Base-by-base conservation (phyloP, 2,797 vertebrate genomes). In the Malurus splendens region DNA sequence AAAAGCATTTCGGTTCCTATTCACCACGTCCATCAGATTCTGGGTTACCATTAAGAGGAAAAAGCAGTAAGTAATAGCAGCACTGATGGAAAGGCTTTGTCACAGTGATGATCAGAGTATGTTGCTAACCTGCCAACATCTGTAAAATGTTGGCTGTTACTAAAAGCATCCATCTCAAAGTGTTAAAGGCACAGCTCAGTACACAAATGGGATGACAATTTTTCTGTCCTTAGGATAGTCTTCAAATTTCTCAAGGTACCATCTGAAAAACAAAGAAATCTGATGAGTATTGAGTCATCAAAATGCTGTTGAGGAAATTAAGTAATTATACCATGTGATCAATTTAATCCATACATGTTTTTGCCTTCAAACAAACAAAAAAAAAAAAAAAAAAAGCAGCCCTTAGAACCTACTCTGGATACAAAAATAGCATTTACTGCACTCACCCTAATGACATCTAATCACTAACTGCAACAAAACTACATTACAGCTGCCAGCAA, bases 221-320 rank as follows among this genome's bases (percentile, higher is more conserved):
- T 98, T 99, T 91, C 99, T 98, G 51, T 73, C 93, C 94, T 98
- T 98, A 2, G 99, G 99, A 85, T 99, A 99, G 91, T 99, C 97
- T 96, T 99, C 98, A 95, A 99, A 99, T 95, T 99, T 99, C 38
- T 96, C 82, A 42, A 97, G 97, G 91, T 99, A 99, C 99, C 99
- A 99, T 92, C 99, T 99, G 96, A 77, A 97, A 95, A 92, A 90
- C 72, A 93, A 93, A 68, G 9, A 56, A 83, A 88, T 24, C 11
- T 60, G 11, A 51, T 78, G 12, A 67, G 22, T 14, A 89, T 15
- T 9, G 9, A 68, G 18, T 54, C 60, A 70, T 85, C 52, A 85
- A 85, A 91, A 66, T 9, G 2, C 8, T 83, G 18, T 23, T 10
- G 7, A 82, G 12, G 24, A 85, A 71, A 57, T 57, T 8, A 55